A percentile compares a stretch with the other conserved stretches of the same genome.
phyloP scores from a whole-genome alignment of 2,797 vertebrate genomes.

The Peromyscus melanophrys region DNA sequence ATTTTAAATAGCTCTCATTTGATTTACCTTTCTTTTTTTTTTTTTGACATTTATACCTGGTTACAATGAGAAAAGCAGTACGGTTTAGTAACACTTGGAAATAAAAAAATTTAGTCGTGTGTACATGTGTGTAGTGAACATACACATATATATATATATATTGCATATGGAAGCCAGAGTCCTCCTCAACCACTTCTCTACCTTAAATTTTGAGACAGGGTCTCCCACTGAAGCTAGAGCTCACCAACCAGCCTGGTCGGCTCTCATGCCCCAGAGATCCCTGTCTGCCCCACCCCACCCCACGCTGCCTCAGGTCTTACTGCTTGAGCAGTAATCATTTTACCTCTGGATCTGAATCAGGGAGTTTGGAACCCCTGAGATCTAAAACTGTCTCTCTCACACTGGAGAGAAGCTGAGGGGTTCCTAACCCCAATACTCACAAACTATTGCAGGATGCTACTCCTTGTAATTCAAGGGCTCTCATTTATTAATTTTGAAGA shows the following conservation, averaged over 20 bases:
- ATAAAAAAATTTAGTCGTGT: background rate
- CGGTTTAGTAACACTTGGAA: background rate
- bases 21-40: background rate
- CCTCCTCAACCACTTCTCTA: background rate
- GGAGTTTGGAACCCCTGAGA: background rate
- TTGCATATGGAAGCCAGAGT: background rate
- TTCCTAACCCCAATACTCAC: background rate
- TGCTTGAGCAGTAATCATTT: background rate
- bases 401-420: background rate
- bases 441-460: background rate
- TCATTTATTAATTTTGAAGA: background rate
- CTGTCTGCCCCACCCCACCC: background rate
- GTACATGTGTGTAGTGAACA: background rate
- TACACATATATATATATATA: background rate
- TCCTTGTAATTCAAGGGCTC: background rate
- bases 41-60: background rate
- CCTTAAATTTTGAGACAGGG: background rate
- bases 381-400: slow-evolving; percentile 32
- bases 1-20: background rate
- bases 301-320: background rate
- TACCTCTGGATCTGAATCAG: background rate
- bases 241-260: background rate
- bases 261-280: background rate
- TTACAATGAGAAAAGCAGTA: slow-evolving; percentile 3
- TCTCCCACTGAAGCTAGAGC: background rate